Conservation (phyloP, 1,140 invertebrate species). For the Ephestia elutella region DNA sequence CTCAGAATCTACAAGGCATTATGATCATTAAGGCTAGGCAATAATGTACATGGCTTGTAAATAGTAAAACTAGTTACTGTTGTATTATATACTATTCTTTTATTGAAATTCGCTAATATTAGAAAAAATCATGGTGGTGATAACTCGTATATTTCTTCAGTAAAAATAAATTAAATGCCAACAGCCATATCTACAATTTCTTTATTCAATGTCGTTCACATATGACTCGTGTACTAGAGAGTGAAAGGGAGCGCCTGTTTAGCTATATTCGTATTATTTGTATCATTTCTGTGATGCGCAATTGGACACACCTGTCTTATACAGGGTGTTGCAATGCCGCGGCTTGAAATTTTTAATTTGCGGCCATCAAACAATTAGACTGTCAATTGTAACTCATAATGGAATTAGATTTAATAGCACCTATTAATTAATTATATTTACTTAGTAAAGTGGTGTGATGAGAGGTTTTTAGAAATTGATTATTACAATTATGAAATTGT, state of each 20-base stretch:
- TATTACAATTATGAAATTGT: no score
- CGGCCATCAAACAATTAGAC: neutral
- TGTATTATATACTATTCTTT: no score
- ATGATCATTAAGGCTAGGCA: no score
- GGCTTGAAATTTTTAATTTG: neutral
- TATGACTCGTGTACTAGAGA: neutral
- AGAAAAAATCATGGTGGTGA: no score
- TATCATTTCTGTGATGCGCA: conserved; percentile 40
- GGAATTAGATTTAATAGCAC: neutral
- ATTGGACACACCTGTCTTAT: conserved; percentile 24
- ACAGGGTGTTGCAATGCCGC: conserved; percentile 22
- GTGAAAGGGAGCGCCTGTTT: conserved; percentile 41
- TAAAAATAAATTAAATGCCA: neutral
- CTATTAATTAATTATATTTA: neutral
- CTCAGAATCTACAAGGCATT: no score
- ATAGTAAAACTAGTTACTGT: no score
- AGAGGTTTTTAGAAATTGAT: neutral
- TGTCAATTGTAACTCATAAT: neutral
- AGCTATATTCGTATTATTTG: conserved; percentile 37
- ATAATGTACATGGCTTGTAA: no score
- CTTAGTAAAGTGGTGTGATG: neutral
- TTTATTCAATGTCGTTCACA: neutral
- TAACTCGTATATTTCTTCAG: no score
- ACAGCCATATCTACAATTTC: neutral
- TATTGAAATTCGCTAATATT: no score